Conservation (phyloP, 2,888 invertebrate genomes). For the Netelia inedita region DNA sequence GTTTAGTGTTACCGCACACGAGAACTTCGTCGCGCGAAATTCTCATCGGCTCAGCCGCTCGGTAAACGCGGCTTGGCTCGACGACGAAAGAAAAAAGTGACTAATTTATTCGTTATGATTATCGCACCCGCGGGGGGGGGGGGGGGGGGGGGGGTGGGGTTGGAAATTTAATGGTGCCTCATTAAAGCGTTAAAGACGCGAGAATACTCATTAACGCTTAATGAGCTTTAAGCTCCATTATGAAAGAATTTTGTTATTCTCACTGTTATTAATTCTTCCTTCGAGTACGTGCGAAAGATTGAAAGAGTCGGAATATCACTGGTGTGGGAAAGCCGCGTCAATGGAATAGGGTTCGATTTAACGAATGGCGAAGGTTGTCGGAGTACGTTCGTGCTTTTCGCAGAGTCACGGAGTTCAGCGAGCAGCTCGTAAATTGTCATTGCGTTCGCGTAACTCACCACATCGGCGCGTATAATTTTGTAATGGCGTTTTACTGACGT, state of each 20-base stretch:
- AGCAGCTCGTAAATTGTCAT: constrained; percentile 7
- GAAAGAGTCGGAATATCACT: too few relatives aligned
- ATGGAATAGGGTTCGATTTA: constrained; percentile 16
- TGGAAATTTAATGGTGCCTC: too few relatives aligned
- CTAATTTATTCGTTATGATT: too few relatives aligned
- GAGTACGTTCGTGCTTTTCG: constrained; percentile 17
- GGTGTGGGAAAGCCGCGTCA: not conserved
- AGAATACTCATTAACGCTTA: not conserved
- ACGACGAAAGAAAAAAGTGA: too few relatives aligned
- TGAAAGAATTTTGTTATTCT: too few relatives aligned
- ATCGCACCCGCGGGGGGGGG: too few relatives aligned
- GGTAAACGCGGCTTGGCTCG: too few relatives aligned
- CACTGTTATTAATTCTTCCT: too few relatives aligned
- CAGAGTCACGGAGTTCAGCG: constrained; percentile 8
- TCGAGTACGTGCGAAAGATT: too few relatives aligned
- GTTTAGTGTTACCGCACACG: constrained; percentile 31
- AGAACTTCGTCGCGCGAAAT: constrained; percentile 28
- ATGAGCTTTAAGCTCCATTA: not conserved
- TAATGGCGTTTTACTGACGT: constrained; percentile 8
- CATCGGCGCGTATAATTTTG: constrained; percentile 6
- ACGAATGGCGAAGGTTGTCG: not conserved
- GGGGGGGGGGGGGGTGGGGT: too few relatives aligned
- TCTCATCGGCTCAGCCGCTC: not conserved
- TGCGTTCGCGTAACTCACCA: not conserved
- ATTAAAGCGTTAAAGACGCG: too few relatives aligned